These are phyloP conservation scores for Drosophila pseudoananassae DNA, from an alignment of 1,140 invertebrate genomes.

Conservation along the genomic window DNA sequence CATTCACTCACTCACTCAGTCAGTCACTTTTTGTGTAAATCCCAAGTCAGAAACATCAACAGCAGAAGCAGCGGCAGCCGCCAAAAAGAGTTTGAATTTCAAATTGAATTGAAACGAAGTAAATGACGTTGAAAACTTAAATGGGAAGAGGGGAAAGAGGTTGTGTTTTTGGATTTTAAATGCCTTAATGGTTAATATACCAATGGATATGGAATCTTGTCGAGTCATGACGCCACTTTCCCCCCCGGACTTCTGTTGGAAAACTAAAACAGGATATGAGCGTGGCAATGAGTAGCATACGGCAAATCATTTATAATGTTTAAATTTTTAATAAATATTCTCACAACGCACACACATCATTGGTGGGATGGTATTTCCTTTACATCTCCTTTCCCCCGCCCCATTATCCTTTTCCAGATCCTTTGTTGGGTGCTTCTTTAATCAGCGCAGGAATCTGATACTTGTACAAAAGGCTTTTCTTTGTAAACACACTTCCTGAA, in stretches of 20 bases:
- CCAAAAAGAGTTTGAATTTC: slow-evolving; percentile 77
- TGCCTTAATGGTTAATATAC: slow-evolving; percentile 79
- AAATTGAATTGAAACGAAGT: slow-evolving; percentile 78
- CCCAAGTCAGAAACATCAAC: slow-evolving; percentile 25
- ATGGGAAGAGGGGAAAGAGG: slow-evolving; percentile 8
- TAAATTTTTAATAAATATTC: slow-evolving; percentile 79
- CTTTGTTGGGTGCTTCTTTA: slow-evolving; percentile 61
- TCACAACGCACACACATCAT: slow-evolving; percentile 22
- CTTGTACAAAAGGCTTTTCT: slow-evolving; percentile 81
- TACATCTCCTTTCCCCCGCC: not conserved
- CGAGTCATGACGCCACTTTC: slow-evolving; percentile 76
- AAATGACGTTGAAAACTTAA: slow-evolving; percentile 79
- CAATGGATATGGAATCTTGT: slow-evolving; percentile 42
- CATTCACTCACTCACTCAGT: slow-evolving; percentile 13
- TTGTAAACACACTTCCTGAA: slow-evolving; percentile 80
- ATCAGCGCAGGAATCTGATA: slow-evolving; percentile 81
- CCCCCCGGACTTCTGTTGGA: not conserved
- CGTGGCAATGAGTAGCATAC: slow-evolving; percentile 53
- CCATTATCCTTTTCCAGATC: slow-evolving; percentile 2
- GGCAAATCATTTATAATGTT: slow-evolving; percentile 79
- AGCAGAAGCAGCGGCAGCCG: slow-evolving; percentile 33
- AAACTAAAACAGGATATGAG: slow-evolving; percentile 60
- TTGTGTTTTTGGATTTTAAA: slow-evolving; percentile 49
- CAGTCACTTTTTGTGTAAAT: slow-evolving; percentile 26
- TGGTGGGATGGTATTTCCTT: slow-evolving; percentile 6